These are phyloP conservation scores for Kryptopterus vitreolus DNA, from an alignment of 2,797 vertebrate species.

Conservation along the genomic window DNA sequence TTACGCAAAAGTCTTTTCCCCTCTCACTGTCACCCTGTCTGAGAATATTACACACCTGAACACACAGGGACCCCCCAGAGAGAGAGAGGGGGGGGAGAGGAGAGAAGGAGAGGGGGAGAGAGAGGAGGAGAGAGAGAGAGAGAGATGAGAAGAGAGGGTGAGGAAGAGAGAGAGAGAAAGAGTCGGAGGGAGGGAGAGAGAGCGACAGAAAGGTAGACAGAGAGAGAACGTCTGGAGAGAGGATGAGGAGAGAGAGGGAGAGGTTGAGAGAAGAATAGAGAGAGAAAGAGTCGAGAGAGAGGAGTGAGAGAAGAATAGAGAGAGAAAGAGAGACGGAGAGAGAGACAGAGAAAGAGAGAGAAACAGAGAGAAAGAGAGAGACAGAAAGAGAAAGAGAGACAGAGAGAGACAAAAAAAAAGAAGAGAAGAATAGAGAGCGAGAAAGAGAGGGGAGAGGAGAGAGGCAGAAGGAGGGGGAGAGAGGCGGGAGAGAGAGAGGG, in stretches of 20 bases:
- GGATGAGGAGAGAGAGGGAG: too few relatives aligned
- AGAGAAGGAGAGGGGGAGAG: neutral
- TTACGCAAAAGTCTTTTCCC: constrained; percentile 31
- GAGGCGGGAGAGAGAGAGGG: too few relatives aligned
- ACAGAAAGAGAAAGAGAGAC: too few relatives aligned
- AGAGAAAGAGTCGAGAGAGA: too few relatives aligned
- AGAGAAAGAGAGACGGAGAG: constrained; percentile 23
- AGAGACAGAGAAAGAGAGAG: constrained; percentile 32
- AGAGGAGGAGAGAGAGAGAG: too few relatives aligned
- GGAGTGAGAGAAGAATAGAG: constrained; percentile 12
- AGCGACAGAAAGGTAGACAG: constrained; percentile 32
- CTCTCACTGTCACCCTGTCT: constrained; percentile 62
- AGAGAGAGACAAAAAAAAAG: too few relatives aligned
- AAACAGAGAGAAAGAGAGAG: too few relatives aligned
- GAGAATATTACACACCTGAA: constrained; percentile 77
- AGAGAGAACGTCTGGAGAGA: too few relatives aligned
- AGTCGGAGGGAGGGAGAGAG: constrained; percentile 8
- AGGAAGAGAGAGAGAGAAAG: constrained; percentile 25
- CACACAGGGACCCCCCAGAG: constrained; percentile 58
- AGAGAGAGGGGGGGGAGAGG: constrained; percentile 23
- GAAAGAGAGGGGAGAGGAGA: constrained; percentile 24
- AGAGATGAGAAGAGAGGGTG: too few relatives aligned
- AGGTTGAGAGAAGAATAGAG: too few relatives aligned
- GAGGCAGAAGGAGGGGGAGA: constrained; percentile 13
- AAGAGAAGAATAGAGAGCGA: too few relatives aligned